Evolutionary conservation across 2,888 invertebrate species (phyloP), one percentile per base, ranked within the genome.

Genomic region (Alentia gelatinosa): DNA sequence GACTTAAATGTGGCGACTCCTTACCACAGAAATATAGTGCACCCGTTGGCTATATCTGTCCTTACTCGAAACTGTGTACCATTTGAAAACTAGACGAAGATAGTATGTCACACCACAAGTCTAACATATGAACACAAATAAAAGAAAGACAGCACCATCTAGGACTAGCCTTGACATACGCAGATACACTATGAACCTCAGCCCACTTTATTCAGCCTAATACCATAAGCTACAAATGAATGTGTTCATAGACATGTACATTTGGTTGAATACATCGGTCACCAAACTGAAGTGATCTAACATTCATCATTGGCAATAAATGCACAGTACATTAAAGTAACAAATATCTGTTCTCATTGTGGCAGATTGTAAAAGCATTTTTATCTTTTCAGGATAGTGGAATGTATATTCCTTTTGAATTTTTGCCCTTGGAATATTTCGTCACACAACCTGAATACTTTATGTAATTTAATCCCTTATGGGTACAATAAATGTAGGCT

Each of bases 141-240:
- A 7, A 42, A 56, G n/a, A 56, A n/a, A 56, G 56, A 56, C 56
- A 56, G 56, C 56, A 56, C 56, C 56, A n/a, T 19, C 56, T 56
- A 56, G n/a, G 56, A 56, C 56, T 56, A 56, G 56, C 56, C 56
- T 56, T 56, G 56, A n/a, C 56, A 56, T 56, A 56, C 56, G 56
- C 56, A 56, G n/a, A 19, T 56, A 56, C n/a, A 56, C 56, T n/a
- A n/a, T 56, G 19, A 19, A 56, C 23, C 56, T 56, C 56, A 56
- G 23, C 19, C 56, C 19, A 56, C 56, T n/a, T 19, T n/a, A n/a
- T n/a, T 56, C 19, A 68, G 12, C 30, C 68, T 68, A 68, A 26
- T 15, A 68, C 68, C 68, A 68, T 30, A 68, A 19, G 33, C 68
- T 68, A 68, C 68, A 30, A 68, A 30, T 68, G 68, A 68, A 12